Evolutionary conservation across 2,113 vertebrate genomes (phyloP), one percentile per base, ranked within the genome.

Genomic region (Acinonyx jubatus): DNA sequence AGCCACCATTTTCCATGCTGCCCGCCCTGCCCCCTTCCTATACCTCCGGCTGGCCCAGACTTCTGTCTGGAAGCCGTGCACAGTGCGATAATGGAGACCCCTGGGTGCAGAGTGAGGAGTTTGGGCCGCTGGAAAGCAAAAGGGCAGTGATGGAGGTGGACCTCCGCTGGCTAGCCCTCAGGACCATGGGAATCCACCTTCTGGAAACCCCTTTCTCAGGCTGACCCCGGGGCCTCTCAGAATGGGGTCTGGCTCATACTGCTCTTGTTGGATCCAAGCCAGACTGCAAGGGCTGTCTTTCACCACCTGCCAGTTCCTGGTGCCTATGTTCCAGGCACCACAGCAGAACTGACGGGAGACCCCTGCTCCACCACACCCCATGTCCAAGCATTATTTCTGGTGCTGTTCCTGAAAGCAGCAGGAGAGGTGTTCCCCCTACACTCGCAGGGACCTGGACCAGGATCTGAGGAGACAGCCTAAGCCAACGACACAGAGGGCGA

Each of bases 1-100:
- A 31, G 76, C 65, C 61, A 25, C 85, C 19, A 16, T 82, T 91
- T 94, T 89, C 96, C 97, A 89, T 55, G 68, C 48, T 4, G 45
- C 81, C 84, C 1, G 19, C 36, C 89, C 68, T 1, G 0, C 80
- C 52, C n/a, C 19, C 74, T 89, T 92, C 69, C 78, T 41, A n/a
- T 15, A 27, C 65, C 9, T 76, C 45, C 6, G 4, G 0, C 48
- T 7, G 38, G n/a, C 33, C 41, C 2, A 2, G 11, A 48, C 13
- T 38, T 33, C 57, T 69, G 25, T 55, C 92, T 65, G 71, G 68
- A 55, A 81, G 71, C 88, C 7, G 2, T 31, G 81, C 65, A 8
- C 15, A 4, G 41, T 0, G 1, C 5, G 38, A 68, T 61, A 68
- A n/a, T 10, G 14, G 10, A 10, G 65, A n/a, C 13, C 71, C 45